Evolutionary conservation across 2,888 invertebrate species (phyloP).

Genomic region (Nysson spinosus): DNA sequence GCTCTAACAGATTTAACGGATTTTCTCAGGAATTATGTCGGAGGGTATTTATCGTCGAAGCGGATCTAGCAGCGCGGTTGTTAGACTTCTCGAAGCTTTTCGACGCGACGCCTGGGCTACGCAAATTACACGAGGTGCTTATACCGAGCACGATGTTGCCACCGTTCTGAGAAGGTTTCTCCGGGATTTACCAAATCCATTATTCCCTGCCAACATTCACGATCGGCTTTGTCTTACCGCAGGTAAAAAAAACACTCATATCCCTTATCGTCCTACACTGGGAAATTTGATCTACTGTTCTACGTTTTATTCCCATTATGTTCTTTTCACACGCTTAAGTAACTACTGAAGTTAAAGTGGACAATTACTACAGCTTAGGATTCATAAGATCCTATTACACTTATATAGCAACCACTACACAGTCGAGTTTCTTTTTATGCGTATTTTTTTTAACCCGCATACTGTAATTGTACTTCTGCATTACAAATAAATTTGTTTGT

Average conservation of each 20-base stretch:
- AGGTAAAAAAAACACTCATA: no score
- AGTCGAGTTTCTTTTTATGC: no score
- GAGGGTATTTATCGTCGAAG: conserved; percentile 94
- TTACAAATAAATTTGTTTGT: no score
- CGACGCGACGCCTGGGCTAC: conserved; percentile 91
- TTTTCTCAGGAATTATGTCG: conserved; percentile 84
- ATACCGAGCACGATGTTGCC: conserved; percentile 92
- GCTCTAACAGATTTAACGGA: background rate
- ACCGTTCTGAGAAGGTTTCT: conserved; percentile 93
- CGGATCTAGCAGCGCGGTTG: conserved; percentile 87
- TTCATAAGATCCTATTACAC: no score
- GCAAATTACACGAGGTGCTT: conserved; percentile 86
- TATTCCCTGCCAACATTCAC: conserved; percentile 86
- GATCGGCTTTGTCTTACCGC: conserved; percentile 84
- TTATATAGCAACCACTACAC: no score
- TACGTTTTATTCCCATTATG: no score
- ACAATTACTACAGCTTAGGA: no score
- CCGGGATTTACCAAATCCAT: conserved; percentile 90
- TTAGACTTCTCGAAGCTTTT: conserved; percentile 86
- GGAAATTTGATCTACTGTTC: background rate
- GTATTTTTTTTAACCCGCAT: no score
- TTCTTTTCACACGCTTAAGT: no score
- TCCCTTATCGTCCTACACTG: no score
- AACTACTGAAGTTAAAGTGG: no score
- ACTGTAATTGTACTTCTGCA: no score